Percentiles rank a stretch among this genome's conserved stretches.
These are phyloP conservation scores for Dendrocincla fuliginosa DNA, from an alignment of 2,797 vertebrate genomes.

Conservation along the genomic window DNA sequence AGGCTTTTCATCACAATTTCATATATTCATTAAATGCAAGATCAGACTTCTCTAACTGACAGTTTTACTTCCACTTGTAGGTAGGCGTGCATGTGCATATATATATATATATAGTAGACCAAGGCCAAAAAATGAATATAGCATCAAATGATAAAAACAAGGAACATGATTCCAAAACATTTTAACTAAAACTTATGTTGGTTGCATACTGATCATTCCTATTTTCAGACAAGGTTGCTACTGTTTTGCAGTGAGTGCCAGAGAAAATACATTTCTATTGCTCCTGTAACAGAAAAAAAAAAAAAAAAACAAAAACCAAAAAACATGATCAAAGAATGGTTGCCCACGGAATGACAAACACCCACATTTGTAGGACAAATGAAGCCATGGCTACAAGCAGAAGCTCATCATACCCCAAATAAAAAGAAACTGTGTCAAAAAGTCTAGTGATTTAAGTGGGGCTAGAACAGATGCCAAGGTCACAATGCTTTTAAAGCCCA, in stretches of 20 bases:
- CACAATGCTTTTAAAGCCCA: background rate
- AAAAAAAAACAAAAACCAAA: background rate
- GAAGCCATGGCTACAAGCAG: background rate
- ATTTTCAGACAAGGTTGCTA: background rate
- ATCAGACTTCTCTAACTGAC: background rate
- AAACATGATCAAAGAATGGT: accelerated
- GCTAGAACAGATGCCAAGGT: background rate
- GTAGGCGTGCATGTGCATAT: background rate
- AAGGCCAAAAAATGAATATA: background rate
- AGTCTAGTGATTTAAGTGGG: background rate
- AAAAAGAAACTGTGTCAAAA: background rate
- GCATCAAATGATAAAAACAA: background rate
- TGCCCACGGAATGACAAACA: background rate
- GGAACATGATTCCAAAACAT: background rate
- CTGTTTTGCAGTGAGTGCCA: background rate
- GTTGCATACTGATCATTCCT: background rate
- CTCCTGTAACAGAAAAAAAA: background rate
- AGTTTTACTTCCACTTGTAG: background rate
- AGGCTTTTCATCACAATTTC: background rate
- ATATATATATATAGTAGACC: background rate
- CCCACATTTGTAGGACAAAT: background rate
- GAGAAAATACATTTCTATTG: background rate
- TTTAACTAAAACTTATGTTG: background rate
- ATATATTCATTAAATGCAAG: background rate
- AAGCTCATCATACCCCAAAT: background rate